A percentile compares a stretch with the other conserved stretches of the same genome.
Conservation (phyloP, 1,140 invertebrate genomes). For the Thaumetopoea pityocampa region DNA sequence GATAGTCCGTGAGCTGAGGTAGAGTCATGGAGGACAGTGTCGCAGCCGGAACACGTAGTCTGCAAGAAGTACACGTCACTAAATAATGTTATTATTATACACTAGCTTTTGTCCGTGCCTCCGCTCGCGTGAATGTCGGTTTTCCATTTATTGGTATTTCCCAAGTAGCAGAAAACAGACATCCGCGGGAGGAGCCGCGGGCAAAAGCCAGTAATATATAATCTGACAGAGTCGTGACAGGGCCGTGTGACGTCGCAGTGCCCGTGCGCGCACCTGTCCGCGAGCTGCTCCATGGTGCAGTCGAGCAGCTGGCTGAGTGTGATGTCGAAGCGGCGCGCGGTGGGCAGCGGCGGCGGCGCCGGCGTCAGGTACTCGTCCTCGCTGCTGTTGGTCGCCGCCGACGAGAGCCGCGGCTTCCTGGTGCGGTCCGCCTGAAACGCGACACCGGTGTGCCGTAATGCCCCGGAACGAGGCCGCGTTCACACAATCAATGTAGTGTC, state of each 20-base stretch:
- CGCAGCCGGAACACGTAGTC: slow-evolving; percentile 84
- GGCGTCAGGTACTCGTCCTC: slow-evolving; percentile 82
- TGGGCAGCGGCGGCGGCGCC: slow-evolving; percentile 62
- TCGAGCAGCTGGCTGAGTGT: slow-evolving; percentile 89
- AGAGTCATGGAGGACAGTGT: slow-evolving; percentile 90
- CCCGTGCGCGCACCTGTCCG: slow-evolving; percentile 52
- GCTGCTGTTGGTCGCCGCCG: slow-evolving; percentile 49
- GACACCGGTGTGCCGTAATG: too few species aligned
- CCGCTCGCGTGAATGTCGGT: too few species aligned
- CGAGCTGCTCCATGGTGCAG: slow-evolving; percentile 86
- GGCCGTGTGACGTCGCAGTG: background rate
- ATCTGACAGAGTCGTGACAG: too few species aligned
- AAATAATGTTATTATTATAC: too few species aligned
- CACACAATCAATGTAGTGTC: too few species aligned
- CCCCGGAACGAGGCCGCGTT: too few species aligned
- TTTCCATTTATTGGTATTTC: too few species aligned
- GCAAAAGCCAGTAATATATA: too few species aligned
- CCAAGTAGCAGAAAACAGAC: too few species aligned
- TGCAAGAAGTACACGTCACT: slow-evolving; percentile 54
- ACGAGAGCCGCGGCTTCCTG: slow-evolving; percentile 50
- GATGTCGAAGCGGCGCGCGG: slow-evolving; percentile 78
- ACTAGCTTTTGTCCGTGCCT: too few species aligned
- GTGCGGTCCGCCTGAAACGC: slow-evolving; percentile 60
- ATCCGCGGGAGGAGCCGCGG: too few species aligned
- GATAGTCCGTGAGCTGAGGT: slow-evolving; percentile 87